Evolutionary conservation across 2,888 invertebrate genomes (phyloP), one percentile per base, ranked within the genome.

Genomic region (Epiperipatus broadwayi): DNA sequence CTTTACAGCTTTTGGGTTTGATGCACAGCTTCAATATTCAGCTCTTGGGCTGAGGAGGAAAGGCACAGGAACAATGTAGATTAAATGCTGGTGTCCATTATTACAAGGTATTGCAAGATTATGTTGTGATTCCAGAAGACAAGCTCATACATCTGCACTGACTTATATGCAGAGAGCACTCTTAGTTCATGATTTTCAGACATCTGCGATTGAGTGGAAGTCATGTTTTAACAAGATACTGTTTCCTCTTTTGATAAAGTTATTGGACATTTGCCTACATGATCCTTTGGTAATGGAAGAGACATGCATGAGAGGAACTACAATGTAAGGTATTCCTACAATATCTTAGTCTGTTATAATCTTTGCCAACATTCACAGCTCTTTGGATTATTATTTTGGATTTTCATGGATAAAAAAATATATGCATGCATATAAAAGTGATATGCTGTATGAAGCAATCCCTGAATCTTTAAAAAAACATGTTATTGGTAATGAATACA

Each of bases 401-500:
- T 47, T 78, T 83, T 51, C n/a, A n/a, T n/a, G n/a, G n/a, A 79
- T 95, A 69, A 81, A 89, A 43, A 75, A 78, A 50, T 89, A 91
- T 55, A 78, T 93, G 72, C 75, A 79, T 54, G 75, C 78, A 1
- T 81, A 83, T 42, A 69, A 71, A 43, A 73, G 76, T 54, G 95
- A 91, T 58, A 71, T 87, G 47, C 65, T 91, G 52, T 76, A 75
- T 16, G 97, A 97, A 60, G 93, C 93, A 1, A 89, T 97, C 56
- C 81, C 89, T 1, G 95, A 97, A 63, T 83, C 84, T 10, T 65
- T 97, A 52, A 97, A 97, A n/a, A 65, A 97, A 97, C 61, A 87
- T 95, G 84, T 66, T 97, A 19, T 67, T 95, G 15, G 95, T 97
- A 33, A 93, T 97, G 91, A 81, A 93, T 55, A 89, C 89, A 1